Conservation (phyloP, 2,113 vertebrate species). For the Nyctereutes procyonoides region DNA sequence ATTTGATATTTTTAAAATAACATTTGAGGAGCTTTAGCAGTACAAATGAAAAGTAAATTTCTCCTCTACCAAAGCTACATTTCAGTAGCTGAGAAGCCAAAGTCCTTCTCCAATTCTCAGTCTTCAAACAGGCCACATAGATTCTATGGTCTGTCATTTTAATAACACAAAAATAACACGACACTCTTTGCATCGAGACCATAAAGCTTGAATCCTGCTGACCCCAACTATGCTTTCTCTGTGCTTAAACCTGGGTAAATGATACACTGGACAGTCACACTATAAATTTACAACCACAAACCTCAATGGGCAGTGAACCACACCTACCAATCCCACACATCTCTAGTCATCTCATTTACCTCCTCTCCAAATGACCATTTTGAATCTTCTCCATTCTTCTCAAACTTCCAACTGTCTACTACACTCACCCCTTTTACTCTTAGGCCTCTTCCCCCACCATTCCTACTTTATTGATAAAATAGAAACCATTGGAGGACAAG, state of each 20-base stretch:
- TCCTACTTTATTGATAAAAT: not conserved
- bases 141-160: not conserved
- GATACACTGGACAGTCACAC: not conserved
- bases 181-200: not conserved
- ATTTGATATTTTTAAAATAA: slow-evolving; percentile 27
- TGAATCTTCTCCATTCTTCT: not conserved
- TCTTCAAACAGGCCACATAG: not conserved
- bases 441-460: not conserved
- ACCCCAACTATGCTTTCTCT: not conserved
- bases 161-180: not conserved
- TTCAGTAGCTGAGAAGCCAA: slow-evolving; percentile 20
- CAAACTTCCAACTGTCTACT: not conserved
- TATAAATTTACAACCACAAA: not conserved
- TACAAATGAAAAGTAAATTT: slow-evolving; percentile 58
- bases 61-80: slow-evolving; percentile 22
- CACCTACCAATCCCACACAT: not conserved
- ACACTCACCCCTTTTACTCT: not conserved
- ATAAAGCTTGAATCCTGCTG: not conserved
- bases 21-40: slow-evolving; percentile 41
- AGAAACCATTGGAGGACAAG: not conserved
- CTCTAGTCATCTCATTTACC: not conserved
- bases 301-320: not conserved
- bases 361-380: not conserved
- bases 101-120: not conserved
- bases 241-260: not conserved